A percentile compares a stretch with the other conserved stretches of the same genome.
Evolutionary conservation across 2,888 invertebrate species (phyloP).

Genomic region (Globia sparganii): DNA sequence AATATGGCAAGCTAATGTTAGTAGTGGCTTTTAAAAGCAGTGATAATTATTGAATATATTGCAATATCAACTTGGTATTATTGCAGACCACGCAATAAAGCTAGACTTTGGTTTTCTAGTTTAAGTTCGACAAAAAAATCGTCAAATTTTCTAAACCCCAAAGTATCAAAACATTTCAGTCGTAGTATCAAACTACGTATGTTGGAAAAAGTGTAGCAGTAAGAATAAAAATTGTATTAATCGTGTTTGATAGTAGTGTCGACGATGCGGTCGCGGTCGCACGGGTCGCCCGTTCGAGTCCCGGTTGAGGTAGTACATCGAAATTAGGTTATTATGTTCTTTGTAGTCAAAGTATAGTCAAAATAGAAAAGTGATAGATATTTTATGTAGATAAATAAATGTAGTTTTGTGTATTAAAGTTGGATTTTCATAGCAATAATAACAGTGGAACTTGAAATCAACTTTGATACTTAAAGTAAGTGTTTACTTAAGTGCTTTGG

Average conservation of each 20-base stretch:
- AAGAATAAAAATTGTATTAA: constrained; percentile 83
- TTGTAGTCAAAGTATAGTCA: constrained; percentile 9
- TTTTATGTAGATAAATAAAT: background rate
- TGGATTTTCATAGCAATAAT: constrained; percentile 7
- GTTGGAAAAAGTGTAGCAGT: constrained; percentile 79
- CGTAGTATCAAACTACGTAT: constrained; percentile 70
- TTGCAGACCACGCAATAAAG: background rate
- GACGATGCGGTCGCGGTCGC: constrained; percentile 76
- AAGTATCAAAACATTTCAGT: constrained; percentile 76
- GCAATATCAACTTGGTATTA: background rate
- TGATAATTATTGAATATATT: too few species aligned
- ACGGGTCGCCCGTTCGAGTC: constrained; percentile 75
- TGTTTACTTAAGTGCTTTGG: constrained; percentile 5
- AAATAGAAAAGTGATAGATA: constrained; percentile 13
- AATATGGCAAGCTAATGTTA: background rate
- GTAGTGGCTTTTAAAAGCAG: background rate
- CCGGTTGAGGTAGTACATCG: constrained; percentile 36
- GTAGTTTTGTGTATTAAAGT: constrained; percentile 5
- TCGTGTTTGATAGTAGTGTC: constrained; percentile 79
- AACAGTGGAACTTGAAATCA: constrained; percentile 32
- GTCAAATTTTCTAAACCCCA: constrained; percentile 20
- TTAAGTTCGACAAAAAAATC: background rate
- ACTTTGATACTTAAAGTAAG: constrained; percentile 29
- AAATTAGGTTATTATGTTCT: constrained; percentile 24
- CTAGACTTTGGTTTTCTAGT: too few species aligned